Evolutionary conservation across 2,797 vertebrate genomes (phyloP).

Genomic region (Tapirus indicus): DNA sequence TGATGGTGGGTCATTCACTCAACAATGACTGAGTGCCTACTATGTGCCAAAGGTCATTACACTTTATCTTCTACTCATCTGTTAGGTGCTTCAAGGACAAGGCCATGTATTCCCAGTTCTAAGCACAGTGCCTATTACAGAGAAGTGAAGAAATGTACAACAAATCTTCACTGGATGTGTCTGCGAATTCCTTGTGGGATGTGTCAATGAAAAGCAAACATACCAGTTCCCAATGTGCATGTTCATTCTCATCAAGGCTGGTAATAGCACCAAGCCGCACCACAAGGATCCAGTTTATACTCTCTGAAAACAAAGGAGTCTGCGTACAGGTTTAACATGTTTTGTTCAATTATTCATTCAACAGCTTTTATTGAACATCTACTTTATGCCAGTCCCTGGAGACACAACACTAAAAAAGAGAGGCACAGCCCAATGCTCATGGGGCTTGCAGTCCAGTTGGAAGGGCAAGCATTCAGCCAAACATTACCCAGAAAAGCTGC

Average conservation of each 20-base stretch:
- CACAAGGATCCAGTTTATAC: neutral
- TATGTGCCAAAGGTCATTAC: neutral
- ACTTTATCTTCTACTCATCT: neutral
- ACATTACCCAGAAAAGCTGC: neutral
- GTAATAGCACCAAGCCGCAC: neutral
- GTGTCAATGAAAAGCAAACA: neutral
- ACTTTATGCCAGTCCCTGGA: neutral
- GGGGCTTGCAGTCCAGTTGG: neutral
- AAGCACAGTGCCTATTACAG: neutral
- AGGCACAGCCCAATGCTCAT: neutral
- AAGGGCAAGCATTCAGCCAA: neutral
- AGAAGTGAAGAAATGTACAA: neutral
- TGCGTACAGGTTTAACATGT: neutral
- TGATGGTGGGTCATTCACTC: neutral
- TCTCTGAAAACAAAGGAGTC: neutral
- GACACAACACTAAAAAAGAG: neutral
- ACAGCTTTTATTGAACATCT: constrained; percentile 20
- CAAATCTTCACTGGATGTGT: neutral
- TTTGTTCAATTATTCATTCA: neutral
- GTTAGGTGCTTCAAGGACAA: neutral
- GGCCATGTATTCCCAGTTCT: neutral
- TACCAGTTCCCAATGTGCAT: neutral
- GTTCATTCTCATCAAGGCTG: neutral
- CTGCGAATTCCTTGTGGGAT: neutral
- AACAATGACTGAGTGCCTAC: neutral